These are phyloP conservation scores for Scleropages formosus DNA, from an alignment of 2,797 vertebrate genomes.

Conservation along the genomic window DNA sequence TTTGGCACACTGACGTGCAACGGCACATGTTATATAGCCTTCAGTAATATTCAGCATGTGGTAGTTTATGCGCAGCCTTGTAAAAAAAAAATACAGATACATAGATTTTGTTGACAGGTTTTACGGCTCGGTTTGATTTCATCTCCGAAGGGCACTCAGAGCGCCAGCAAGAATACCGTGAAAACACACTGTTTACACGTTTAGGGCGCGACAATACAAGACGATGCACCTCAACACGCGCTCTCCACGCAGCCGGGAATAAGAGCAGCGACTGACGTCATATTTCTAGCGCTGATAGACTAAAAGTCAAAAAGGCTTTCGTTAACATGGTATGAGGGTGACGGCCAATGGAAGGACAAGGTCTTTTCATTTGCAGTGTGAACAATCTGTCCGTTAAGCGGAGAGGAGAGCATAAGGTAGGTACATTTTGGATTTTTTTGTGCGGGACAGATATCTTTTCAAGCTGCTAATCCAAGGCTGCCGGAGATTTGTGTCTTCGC, in stretches of 20 bases:
- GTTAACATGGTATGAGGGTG: background rate
- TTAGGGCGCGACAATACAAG: too few species aligned
- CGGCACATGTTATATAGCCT: slow-evolving; percentile 46
- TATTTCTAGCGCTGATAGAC: background rate
- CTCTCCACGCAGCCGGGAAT: too few species aligned
- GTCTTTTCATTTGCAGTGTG: background rate
- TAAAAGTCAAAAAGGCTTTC: too few species aligned
- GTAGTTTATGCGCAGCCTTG: slow-evolving; percentile 43
- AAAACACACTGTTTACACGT: background rate
- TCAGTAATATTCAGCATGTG: slow-evolving; percentile 43
- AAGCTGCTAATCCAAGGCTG: slow-evolving; percentile 64
- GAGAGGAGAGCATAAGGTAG: background rate
- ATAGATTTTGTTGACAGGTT: slow-evolving; percentile 52
- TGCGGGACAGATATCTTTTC: slow-evolving; percentile 58
- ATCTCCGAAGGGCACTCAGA: slow-evolving; percentile 35
- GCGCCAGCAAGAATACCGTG: background rate
- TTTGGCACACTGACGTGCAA: slow-evolving; percentile 37
- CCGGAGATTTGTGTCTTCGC: slow-evolving; percentile 55
- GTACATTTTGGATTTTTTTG: slow-evolving; percentile 45
- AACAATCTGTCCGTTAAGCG: slow-evolving; percentile 1
- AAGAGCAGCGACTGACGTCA: background rate
- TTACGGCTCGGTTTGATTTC: slow-evolving; percentile 48
- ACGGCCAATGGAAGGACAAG: background rate
- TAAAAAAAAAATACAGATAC: slow-evolving; percentile 59
- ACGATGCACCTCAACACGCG: background rate